Base-by-base conservation (phyloP, 2,113 vertebrate species). In the Cichladusa arquata region DNA sequence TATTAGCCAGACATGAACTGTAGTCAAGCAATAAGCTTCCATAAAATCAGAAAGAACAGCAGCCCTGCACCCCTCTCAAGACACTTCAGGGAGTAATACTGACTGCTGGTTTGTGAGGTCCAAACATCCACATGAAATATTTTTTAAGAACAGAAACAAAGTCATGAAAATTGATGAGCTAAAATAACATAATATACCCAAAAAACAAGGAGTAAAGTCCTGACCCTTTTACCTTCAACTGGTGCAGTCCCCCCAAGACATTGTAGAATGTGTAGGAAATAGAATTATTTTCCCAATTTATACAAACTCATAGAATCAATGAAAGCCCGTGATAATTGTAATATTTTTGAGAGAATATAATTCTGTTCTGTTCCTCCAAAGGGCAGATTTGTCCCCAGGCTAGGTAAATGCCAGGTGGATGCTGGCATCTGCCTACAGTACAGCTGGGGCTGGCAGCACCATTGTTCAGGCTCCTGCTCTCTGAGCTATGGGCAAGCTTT, bases 391-490 rank as follows among this genome's bases (percentile, higher is more conserved):
- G 33, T 51, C 40, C 40, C 29, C 33, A 60, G 73, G 60, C 20
- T 36, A 45, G 18, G 36, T 53, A 26, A 2, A 2, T 42, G 58
- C 90, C 74, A 58, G 71, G 60, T 38, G 1, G 3, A 33, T 67
- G 60, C 23, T 11, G 5, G 47, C 23, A 61, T 12, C 50, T 69
- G 58, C 53, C n/a, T 45, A 2, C 0, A 0, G 22, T 24, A n/a
- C 0, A 0, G 20, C 33, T 58, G 67, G 72, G 48, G 54, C 45
- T 77, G 67, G 76, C 33, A 88, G 42, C 28, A 22, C 15, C 26
- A 17, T 14, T 2, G 0, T 6, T 84, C 8, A 11, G 60, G 10
- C 29, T 85, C 66, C 17, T 0, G 6, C 14, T 82, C 54, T 72
- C 36, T 1, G 2, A 70, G 82, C 76, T 50, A 1, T 0, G 5